Conservation (phyloP, 2,888 invertebrate genomes). For the Drosophila falleni region DNA sequence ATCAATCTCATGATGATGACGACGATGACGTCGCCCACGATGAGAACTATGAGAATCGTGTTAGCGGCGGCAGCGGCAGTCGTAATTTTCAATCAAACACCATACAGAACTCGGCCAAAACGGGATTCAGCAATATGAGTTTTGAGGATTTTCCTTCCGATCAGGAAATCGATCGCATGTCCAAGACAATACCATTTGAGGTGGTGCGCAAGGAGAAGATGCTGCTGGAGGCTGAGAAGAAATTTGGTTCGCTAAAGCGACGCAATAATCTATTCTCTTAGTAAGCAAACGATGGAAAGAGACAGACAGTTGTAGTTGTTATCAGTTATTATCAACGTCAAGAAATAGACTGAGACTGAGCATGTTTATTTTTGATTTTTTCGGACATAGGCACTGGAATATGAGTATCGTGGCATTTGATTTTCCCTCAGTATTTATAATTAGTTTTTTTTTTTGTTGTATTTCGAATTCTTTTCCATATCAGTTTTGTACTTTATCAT, state of each 20-base stretch:
- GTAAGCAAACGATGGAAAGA: neutral
- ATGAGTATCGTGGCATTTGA: slow-evolving; percentile 11
- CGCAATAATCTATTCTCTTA: slow-evolving; percentile 87
- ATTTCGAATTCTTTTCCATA: slow-evolving; percentile 10
- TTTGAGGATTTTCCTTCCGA: slow-evolving; percentile 91
- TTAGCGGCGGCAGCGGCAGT: slow-evolving; percentile 5
- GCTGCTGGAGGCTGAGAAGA: slow-evolving; percentile 86
- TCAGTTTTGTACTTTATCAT: slow-evolving; percentile 39
- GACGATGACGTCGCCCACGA: slow-evolving; percentile 66
- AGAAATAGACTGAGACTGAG: slow-evolving; percentile 13
- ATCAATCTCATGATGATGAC: slow-evolving; percentile 78
- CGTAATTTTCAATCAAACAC: slow-evolving; percentile 84
- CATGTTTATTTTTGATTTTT: neutral
- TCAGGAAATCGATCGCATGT: slow-evolving; percentile 86
- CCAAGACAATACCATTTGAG: slow-evolving; percentile 88
- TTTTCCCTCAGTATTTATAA: slow-evolving; percentile 24
- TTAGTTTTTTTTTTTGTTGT: slow-evolving; percentile 7
- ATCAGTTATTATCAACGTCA: neutral
- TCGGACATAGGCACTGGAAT: neutral
- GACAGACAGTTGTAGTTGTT: neutral
- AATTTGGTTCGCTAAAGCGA: slow-evolving; percentile 86
- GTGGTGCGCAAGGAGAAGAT: slow-evolving; percentile 87
- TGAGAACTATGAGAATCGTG: slow-evolving; percentile 61
- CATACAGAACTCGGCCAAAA: slow-evolving; percentile 85
- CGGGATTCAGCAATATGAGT: slow-evolving; percentile 91